phyloP scores from a whole-genome alignment of 1,140 invertebrate genomes.

The Bombus consobrinus region DNA sequence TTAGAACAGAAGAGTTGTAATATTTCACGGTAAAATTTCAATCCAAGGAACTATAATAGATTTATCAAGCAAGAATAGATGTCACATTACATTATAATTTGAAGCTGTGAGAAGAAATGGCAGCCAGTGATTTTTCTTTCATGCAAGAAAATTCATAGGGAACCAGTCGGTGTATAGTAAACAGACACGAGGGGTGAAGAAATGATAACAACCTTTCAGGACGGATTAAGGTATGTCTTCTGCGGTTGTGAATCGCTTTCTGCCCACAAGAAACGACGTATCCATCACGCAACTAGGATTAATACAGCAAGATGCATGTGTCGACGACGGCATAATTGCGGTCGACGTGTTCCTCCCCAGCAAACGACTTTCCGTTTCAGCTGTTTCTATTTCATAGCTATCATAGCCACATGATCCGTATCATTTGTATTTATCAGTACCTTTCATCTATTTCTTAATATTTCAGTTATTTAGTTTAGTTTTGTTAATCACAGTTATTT shows the following conservation, averaged over 20 bases:
- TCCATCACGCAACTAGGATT: constrained; percentile 34
- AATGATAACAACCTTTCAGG: constrained; percentile 27
- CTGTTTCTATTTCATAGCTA: neutral
- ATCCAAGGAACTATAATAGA: neutral
- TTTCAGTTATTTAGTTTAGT: neutral
- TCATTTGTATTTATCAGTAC: neutral
- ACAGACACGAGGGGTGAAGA: constrained; percentile 13
- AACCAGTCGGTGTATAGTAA: neutral
- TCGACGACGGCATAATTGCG: constrained; percentile 29
- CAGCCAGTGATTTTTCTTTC: neutral
- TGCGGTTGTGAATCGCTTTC: constrained; percentile 26
- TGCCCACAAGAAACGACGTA: constrained; percentile 17
- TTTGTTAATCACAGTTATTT: neutral
- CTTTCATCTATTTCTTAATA: neutral
- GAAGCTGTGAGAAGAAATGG: neutral
- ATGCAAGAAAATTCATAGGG: neutral
- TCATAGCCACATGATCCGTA: neutral
- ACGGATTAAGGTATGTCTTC: constrained; percentile 25
- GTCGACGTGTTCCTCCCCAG: neutral
- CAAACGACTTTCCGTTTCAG: constrained; percentile 49
- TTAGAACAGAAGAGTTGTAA: neutral
- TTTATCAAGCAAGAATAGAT: neutral
- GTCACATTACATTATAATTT: neutral
- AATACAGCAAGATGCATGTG: constrained; percentile 32
- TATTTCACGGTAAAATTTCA: neutral